Conservation (phyloP, 2,797 vertebrate species). For the Moxostoma hubbsi region DNA sequence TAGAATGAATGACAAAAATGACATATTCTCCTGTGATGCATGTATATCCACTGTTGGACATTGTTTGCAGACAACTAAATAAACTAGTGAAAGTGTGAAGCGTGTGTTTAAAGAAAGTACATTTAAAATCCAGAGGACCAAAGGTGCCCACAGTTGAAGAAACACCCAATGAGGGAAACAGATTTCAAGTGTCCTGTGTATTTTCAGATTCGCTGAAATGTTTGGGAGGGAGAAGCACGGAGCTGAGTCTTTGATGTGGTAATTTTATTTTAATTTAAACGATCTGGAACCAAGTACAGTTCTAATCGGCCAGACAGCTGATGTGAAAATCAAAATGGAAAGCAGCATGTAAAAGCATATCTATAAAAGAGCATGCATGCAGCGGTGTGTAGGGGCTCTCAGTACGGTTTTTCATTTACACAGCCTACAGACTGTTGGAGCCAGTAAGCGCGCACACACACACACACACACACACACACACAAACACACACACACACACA, state of each 20-base stretch:
- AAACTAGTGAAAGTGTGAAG: too few relatives aligned
- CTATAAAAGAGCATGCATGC: conserved; percentile 70
- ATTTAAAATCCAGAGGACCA: too few relatives aligned
- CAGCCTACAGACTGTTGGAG: conserved; percentile 72
- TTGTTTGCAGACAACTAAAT: too few relatives aligned
- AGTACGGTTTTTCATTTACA: conserved; percentile 60
- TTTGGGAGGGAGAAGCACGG: background rate
- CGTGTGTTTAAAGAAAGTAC: too few relatives aligned
- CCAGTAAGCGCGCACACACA: conserved; percentile 43
- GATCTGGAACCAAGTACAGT: conserved; percentile 71
- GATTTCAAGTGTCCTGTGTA: conserved; percentile 13
- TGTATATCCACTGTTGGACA: too few relatives aligned
- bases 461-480: conserved; percentile 41
- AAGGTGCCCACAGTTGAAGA: too few relatives aligned
- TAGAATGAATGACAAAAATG: too few relatives aligned
- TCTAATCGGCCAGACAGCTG: conserved; percentile 75
- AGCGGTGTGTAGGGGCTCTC: conserved; percentile 63
- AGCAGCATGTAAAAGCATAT: conserved; percentile 70
- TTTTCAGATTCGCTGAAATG: conserved; percentile 9
- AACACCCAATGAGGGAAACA: conserved; percentile 17
- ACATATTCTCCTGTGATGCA: too few relatives aligned
- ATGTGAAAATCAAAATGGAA: conserved; percentile 74
- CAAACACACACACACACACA: background rate
- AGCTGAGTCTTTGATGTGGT: conserved; percentile 68
- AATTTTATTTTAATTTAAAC: conserved; percentile 72